Evolutionary conservation across 2,797 vertebrate genomes (phyloP).

Genomic region (Ambastaia sidthimunki): DNA sequence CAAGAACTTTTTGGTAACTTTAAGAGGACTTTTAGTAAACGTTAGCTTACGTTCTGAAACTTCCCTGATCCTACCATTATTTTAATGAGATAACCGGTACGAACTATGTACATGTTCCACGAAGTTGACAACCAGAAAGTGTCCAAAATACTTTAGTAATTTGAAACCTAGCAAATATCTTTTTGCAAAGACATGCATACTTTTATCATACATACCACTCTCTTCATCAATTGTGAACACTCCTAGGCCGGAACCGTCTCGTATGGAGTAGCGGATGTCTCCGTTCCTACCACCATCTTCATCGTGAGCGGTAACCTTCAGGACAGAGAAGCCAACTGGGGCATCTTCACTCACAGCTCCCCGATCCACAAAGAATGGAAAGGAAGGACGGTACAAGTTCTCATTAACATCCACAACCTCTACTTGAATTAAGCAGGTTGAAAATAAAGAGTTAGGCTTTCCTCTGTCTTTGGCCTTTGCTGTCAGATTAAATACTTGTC

Average conservation of each 20-base stretch:
- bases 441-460: conserved; percentile 79
- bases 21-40: too few species aligned
- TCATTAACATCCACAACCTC: conserved; percentile 86
- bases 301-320: conserved; percentile 82
- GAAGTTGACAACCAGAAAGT: too few species aligned
- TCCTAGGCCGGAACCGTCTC: conserved; percentile 84
- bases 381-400: conserved; percentile 80
- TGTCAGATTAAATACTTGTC: conserved; percentile 83
- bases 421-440: conserved; percentile 80
- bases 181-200: not conserved
- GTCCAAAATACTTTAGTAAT: not conserved
- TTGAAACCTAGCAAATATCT: too few species aligned
- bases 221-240: conserved; percentile 84
- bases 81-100: too few species aligned
- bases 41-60: too few species aligned
- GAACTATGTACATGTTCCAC: too few species aligned
- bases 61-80: too few species aligned
- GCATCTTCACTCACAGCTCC: conserved; percentile 82
- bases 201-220: conserved; percentile 73
- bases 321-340: conserved; percentile 77
- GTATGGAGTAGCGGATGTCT: conserved; percentile 82
- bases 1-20: too few species aligned
- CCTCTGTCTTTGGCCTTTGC: conserved; percentile 85
- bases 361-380: conserved; percentile 81
- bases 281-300: conserved; percentile 84